phyloP scores from a whole-genome alignment of 2,888 invertebrate genomes.

The Rhamphomyia laevipes region DNA sequence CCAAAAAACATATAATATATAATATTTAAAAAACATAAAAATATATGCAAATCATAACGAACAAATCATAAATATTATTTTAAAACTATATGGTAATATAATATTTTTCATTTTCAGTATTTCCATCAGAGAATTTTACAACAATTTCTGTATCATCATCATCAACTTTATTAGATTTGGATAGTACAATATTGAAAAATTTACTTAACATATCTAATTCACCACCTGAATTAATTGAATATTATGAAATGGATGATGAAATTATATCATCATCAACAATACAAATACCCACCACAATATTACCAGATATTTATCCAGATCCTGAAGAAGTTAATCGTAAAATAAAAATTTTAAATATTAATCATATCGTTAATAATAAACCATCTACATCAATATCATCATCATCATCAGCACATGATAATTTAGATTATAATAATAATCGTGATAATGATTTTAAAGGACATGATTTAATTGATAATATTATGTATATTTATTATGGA shows the following conservation, averaged over 20 bases:
- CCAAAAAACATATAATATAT: too few relatives aligned
- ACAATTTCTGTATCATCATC: neutral
- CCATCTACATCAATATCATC: neutral
- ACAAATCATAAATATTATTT: too few relatives aligned
- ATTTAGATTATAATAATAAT: slow-evolving; percentile 4
- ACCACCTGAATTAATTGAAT: slow-evolving; percentile 15
- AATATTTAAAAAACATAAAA: too few relatives aligned
- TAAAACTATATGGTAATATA: neutral
- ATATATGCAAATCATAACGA: too few relatives aligned
- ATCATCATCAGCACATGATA: neutral
- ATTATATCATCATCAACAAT: slow-evolving; percentile 1
- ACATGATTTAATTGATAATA: slow-evolving; percentile 59
- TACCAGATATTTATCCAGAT: slow-evolving; percentile 18
- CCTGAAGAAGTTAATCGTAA: slow-evolving; percentile 16
- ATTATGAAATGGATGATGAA: slow-evolving; percentile 13
- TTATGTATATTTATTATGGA: slow-evolving; percentile 59
- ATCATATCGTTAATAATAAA: slow-evolving; percentile 1
- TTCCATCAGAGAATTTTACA: neutral
- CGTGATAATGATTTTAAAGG: slow-evolving; percentile 44
- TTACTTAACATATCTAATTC: slow-evolving; percentile 14
- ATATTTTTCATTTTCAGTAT: neutral
- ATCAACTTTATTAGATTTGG: slow-evolving; percentile 2
- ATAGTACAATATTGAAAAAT: slow-evolving; percentile 11
- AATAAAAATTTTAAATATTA: slow-evolving; percentile 9
- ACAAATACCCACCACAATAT: neutral